A percentile compares a stretch with the other conserved stretches of the same genome.
phyloP scores from a whole-genome alignment of 1,140 invertebrate species.

The Leptinotarsa lineolata region DNA sequence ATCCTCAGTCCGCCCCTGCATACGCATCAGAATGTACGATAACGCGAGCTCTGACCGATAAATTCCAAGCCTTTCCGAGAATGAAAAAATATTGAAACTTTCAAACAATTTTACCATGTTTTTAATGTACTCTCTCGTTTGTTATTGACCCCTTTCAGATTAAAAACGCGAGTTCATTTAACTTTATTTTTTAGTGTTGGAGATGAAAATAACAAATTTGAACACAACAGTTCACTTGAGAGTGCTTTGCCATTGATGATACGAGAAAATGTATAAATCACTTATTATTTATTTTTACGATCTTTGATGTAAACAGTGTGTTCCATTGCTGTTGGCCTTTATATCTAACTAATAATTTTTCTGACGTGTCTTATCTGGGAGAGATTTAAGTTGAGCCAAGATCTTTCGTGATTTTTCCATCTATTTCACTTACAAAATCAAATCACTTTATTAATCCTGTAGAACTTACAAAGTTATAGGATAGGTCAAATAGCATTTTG shows the following conservation, averaged over 20 bases:
- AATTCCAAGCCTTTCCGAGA: slow-evolving; percentile 33
- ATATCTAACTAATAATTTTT: background rate
- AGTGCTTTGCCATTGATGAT: slow-evolving; percentile 26
- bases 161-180: slow-evolving; percentile 37
- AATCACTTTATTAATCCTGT: too few species aligned
- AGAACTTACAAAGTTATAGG: too few species aligned
- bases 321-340: background rate
- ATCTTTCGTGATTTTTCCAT: too few species aligned
- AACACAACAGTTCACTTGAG: slow-evolving; percentile 36
- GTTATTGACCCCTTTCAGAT: slow-evolving; percentile 47
- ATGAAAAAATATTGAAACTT: slow-evolving; percentile 34
- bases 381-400: too few species aligned
- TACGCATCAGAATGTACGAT: slow-evolving; percentile 22
- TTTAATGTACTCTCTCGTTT: slow-evolving; percentile 35
- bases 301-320: background rate
- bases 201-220: slow-evolving; percentile 37
- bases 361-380: background rate
- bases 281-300: background rate
- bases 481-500: too few species aligned
- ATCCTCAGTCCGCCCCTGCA: background rate
- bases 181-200: slow-evolving; percentile 38
- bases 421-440: too few species aligned
- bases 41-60: slow-evolving; percentile 43
- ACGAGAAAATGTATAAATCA: slow-evolving; percentile 7
- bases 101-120: slow-evolving; percentile 42